Percentiles rank a stretch among this genome's conserved stretches.
phyloP scores from a whole-genome alignment of 2,888 invertebrate species.

The Xestobium rufovillosum region DNA sequence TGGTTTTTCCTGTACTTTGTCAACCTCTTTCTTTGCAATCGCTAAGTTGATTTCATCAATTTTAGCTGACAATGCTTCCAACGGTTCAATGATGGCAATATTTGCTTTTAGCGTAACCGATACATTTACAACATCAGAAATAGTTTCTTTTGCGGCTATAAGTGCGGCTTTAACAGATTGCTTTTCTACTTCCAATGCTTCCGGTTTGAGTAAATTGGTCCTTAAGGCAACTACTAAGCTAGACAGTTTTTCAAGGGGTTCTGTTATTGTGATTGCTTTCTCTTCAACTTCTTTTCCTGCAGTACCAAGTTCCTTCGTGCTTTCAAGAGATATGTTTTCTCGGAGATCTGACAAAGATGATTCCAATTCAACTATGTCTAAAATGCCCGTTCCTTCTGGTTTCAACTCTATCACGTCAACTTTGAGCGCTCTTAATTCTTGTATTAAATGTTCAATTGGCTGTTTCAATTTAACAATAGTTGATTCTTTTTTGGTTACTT shows the following conservation, averaged over 20 bases:
- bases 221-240: conserved; percentile 5
- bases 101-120: no score
- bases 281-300: background rate
- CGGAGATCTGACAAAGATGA: no score
- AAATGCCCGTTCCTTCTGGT: background rate
- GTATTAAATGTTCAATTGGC: background rate
- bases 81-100: conserved; percentile 15
- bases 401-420: background rate
- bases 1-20: background rate
- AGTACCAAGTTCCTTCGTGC: no score
- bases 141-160: background rate
- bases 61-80: conserved; percentile 4
- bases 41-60: background rate
- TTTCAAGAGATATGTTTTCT: no score
- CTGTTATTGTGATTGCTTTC: no score
- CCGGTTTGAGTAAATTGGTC: background rate
- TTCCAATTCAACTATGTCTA: no score
- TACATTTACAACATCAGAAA: background rate
- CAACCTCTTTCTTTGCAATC: no score
- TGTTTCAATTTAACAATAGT: background rate
- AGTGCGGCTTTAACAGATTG: background rate
- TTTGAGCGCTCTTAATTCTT: background rate
- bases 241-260: conserved; percentile 12
- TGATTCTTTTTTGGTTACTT: background rate
- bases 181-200: background rate